Evolutionary conservation across 1,140 invertebrate genomes (phyloP), one percentile per base, ranked within the genome.

Genomic region (Pogonomyrmex barbatus): DNA sequence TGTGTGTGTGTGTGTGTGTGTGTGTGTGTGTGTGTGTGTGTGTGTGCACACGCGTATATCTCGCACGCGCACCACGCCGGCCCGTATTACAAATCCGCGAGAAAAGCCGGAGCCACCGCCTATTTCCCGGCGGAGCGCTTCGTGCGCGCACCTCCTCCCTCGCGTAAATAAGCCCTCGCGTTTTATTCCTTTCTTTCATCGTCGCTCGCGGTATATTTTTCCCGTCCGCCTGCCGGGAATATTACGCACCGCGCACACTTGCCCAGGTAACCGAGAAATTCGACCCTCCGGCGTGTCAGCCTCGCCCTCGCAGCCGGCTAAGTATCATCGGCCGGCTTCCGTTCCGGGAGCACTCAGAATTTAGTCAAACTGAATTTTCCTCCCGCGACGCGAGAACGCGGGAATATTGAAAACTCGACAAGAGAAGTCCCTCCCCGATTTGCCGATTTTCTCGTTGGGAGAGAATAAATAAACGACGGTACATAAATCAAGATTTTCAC

Each of bases 191-290:
- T 83, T 81, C 87, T 84, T 83, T 54, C 85, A 36, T 87, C 86
- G 76, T 85, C 82, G 70, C 82, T 60, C 81, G 88, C 70, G 86
- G 76, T 86, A 90, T 90, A 90, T 88, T 88, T 68, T 78, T 47
- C 62, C 81, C 56, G 52, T 71, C 76, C 77, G 60, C 68, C 77
- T 52, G 70, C n/a, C 56, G 73, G 45, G 68, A 84, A 90, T 88
- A 90, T 90, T 84, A 85, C 87, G 71, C 58, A 87, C 71, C 39
- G 71, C 63, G 45, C 60, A 85, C 73, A 85, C 65, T 81, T 88
- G 86, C 79, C 77, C 86, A 88, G 82, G 83, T 90, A 90, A 88
- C 86, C 89, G 89, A 86, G 70, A 90, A 90, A 90, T 90, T 90
- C 87, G 50, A 33, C 88, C 86, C 82, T 63, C 82, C 52, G 89